Conservation (phyloP, 2,797 vertebrate genomes). For the Heteromormyrus szaboi region DNA sequence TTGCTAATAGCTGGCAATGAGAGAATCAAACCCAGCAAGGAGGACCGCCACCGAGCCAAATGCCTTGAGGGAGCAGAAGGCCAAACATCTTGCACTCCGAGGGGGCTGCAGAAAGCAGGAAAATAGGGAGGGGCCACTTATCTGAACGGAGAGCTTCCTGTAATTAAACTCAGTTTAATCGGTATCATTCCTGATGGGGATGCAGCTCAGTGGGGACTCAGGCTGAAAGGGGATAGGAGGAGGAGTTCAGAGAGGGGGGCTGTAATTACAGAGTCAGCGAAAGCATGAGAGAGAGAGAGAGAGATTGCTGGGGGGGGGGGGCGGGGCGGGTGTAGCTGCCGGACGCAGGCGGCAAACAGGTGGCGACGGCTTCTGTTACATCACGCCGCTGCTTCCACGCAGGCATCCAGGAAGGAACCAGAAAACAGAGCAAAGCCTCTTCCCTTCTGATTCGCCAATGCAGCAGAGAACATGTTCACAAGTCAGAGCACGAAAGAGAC, state of each 20-base stretch:
- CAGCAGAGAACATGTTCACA: neutral
- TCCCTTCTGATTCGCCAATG: neutral
- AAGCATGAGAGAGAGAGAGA: neutral
- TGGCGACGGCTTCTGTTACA: neutral
- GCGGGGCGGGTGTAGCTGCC: neutral
- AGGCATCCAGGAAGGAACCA: neutral
- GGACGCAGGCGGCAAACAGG: neutral
- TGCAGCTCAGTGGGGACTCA: neutral
- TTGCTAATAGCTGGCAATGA: neutral
- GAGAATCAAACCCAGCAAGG: neutral
- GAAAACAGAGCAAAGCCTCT: neutral
- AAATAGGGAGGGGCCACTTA: neutral
- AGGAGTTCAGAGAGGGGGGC: neutral
- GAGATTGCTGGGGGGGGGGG: neutral
- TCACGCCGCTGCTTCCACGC: neutral
- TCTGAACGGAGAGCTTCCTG: neutral
- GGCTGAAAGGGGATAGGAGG: neutral
- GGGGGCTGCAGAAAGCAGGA: neutral
- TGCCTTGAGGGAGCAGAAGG: neutral
- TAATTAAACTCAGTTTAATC: slow-evolving; percentile 11
- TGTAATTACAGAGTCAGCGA: neutral
- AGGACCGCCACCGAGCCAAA: neutral
- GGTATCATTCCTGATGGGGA: neutral
- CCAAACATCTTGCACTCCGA: neutral
- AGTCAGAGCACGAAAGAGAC: neutral